Base-by-base conservation (phyloP, 2,797 vertebrate genomes). In the Podarcis lilfordi region DNA sequence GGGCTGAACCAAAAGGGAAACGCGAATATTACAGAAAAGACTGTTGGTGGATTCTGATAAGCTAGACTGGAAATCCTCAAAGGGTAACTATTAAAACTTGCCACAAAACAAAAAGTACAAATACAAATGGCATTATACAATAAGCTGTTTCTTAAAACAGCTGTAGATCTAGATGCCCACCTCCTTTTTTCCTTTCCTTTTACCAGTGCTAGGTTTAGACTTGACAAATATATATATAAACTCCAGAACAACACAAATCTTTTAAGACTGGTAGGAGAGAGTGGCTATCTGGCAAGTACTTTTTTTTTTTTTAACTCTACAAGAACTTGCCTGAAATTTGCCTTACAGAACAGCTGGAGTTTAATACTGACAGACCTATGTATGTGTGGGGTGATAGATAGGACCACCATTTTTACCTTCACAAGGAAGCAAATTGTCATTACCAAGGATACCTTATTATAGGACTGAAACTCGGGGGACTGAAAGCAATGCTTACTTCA, bases 1-100 rank as follows among this genome's bases (percentile, higher is more conserved):
- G 95, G 94, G 95, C 97, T 97, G 96, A 97, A 97, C 97, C 97
- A 97, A 97, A 97, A 97, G 97, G 97, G 97, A 97, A 96, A 97
- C 96, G 96, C 91, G 97, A 97, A 96, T 96, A 97, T 97, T 97
- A 97, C 96, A 97, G 96, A 96, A 82, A 97, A 96, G 96, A 94
- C 97, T 97, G 96, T 97, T 96, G 96, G 96, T 97, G 96, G 97
- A 96, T 97, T 97, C 96, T 96, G 96, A 97, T 96, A 97, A 97
- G 96, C 96, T 94, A 91, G 89, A 92, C 89, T 94, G 95, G 96
- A 96, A 96, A 97, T 96, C 97, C 97, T 97, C 97, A 95, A 97
- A 97, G 96, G 97, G 95, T 95, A 96, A 97, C 96, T 97, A 96
- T 95, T 96, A 96, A 97, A 97, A 97, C 97, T 97, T 96, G 96